Percentiles rank a stretch among this genome's conserved stretches.
These are phyloP conservation scores for Linnaemya tessellans DNA, from an alignment of 2,888 invertebrate species.

Conservation along the genomic window DNA sequence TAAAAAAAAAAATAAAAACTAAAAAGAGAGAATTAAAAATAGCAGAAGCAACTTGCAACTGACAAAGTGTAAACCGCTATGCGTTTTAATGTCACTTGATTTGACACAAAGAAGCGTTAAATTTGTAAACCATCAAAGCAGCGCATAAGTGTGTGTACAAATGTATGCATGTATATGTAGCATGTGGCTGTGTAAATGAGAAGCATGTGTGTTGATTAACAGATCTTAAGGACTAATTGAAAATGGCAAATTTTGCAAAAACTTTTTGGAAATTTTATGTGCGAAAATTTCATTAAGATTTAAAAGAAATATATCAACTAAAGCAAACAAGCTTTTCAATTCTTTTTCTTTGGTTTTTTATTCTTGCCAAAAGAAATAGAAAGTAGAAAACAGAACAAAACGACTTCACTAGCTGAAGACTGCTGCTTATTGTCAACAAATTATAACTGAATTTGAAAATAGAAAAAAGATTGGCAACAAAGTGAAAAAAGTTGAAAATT, in stretches of 20 bases:
- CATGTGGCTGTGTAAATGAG: no score
- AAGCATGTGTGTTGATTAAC: conserved; percentile 26
- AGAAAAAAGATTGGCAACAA: conserved; percentile 8
- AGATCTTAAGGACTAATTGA: conserved; percentile 49
- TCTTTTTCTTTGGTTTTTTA: no score
- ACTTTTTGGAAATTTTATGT: conserved; percentile 19
- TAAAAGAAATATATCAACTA: neutral
- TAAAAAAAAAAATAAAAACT: conserved; percentile 18
- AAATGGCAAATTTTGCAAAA: conserved; percentile 53
- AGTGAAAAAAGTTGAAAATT: conserved; percentile 55
- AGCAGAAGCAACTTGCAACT: conserved; percentile 41
- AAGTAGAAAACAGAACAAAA: conserved; percentile 11
- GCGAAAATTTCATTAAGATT: conserved; percentile 49
- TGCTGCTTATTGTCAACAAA: conserved; percentile 63
- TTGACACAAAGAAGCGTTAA: conserved; percentile 62
- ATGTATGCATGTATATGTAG: conserved; percentile 10
- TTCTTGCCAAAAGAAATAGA: conserved; percentile 20
- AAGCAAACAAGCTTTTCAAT: conserved; percentile 28
- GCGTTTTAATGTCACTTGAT: conserved; percentile 66
- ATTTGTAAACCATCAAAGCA: conserved; percentile 7
- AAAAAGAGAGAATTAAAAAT: conserved; percentile 22
- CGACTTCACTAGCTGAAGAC: conserved; percentile 52
- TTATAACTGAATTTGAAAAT: conserved; percentile 58
- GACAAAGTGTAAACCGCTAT: conserved; percentile 68
- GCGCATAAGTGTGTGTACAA: neutral